Evolutionary conservation across 2,888 invertebrate species (phyloP), one percentile per base, ranked within the genome.

Genomic region (Aricia artaxerxes): DNA sequence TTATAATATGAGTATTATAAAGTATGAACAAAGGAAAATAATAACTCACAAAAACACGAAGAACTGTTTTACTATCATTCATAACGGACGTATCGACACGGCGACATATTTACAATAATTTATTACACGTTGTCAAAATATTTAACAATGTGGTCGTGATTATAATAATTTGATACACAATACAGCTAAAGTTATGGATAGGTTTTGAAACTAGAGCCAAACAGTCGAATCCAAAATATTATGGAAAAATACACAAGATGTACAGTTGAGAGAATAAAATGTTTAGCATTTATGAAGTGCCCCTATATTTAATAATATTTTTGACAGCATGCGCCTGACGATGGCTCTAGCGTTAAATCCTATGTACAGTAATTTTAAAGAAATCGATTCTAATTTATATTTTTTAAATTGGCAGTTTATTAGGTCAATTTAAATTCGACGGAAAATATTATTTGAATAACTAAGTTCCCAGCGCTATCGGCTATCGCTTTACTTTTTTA

Each of bases 61-160:
- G 93, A 93, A 92, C 88, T 88, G 87, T 90, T 91, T 91, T 92
- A 92, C 90, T 93, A 92, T 92, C 88, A 89, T 91, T 90, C 88
- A 86, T 90, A 92, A 93, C 90, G 94, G 93, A 94, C 94, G 93
- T 93, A 85, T 92, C 86, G 91, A 92, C 89, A 90, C 89, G 91
- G 91, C 91, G 91, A 92, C 87, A 90, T 91, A 91, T 91, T 89
- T 91, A 92, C 90, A 90, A 85, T 88, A 87, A 85, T 82, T 81
- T 78, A 85, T 85, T 86, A 86, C 84, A 85, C 83, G 81, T 81
- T 83, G 69, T 76, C 35, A 76, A 76, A 76, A 76, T 76, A 76
- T 76, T 57, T 57, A 82, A 85, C 83, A 83, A 83, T 85, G 80
- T 80, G 78, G 61, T 77, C 78, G 53, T 75, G 78, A 61, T 78